A percentile compares a stretch with the other conserved stretches of the same genome.
phyloP scores from a whole-genome alignment of 2,113 vertebrate species.

The Pelecanoides urinatrix region DNA sequence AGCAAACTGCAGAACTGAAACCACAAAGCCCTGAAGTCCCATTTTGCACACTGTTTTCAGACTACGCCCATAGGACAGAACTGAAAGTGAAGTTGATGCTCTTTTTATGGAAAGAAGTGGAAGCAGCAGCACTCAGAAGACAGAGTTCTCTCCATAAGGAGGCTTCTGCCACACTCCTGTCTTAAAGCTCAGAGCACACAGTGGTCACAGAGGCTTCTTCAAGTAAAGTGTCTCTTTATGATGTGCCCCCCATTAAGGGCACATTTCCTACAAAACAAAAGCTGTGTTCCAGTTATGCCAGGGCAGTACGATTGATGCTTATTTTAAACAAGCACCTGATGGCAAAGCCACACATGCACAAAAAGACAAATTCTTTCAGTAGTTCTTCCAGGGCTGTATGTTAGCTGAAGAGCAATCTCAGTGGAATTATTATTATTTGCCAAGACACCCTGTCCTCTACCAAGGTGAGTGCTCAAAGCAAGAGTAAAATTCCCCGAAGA shows the following conservation, averaged over 20 bases:
- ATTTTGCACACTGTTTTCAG: background rate
- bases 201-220: background rate
- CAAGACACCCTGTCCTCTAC: background rate
- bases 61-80: background rate
- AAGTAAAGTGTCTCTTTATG: background rate
- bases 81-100: background rate
- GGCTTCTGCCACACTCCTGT: background rate
- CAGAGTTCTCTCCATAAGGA: background rate
- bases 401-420: background rate
- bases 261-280: background rate
- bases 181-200: background rate
- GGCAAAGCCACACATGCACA: background rate
- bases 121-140: background rate
- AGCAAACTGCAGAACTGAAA: background rate
- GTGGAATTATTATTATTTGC: background rate
- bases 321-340: background rate
- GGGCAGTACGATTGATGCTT: background rate
- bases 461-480: background rate
- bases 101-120: background rate
- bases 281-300: rapidly evolving
- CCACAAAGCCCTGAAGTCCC: background rate
- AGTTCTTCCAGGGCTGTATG: background rate
- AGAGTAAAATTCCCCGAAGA: background rate
- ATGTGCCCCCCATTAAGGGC: background rate
- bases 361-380: background rate